Evolutionary conservation across 2,888 invertebrate genomes (phyloP).

Genomic region (Spisula subtruncata): DNA sequence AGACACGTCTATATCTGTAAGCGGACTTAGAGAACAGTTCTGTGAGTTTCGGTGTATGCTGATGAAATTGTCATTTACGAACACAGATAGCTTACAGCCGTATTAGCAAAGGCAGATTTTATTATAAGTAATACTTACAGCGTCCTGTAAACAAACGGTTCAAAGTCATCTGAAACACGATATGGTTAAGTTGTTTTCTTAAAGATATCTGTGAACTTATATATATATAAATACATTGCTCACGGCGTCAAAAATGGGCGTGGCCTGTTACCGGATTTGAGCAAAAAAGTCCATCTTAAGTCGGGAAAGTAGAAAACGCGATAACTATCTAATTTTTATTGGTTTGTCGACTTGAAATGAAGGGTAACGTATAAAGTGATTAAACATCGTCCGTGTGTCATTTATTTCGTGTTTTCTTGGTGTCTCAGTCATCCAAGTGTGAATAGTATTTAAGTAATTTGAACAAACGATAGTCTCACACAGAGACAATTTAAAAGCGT

Average conservation of each 20-base stretch:
- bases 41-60: neutral
- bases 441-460: slow-evolving; percentile 35
- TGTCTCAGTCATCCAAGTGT: slow-evolving; percentile 35
- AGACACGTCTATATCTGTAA: neutral
- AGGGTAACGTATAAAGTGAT: slow-evolving; percentile 47
- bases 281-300: slow-evolving; percentile 14
- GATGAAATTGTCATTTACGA: slow-evolving; percentile 12
- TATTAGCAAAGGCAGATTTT: neutral
- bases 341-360: slow-evolving; percentile 36
- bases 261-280: slow-evolving; percentile 34
- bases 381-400: slow-evolving; percentile 4
- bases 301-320: slow-evolving; percentile 41
- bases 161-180: neutral
- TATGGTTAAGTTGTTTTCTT: neutral
- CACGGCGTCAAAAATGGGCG: slow-evolving; percentile 46
- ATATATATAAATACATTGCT: too few relatives aligned
- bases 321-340: slow-evolving; percentile 51
- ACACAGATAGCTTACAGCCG: neutral
- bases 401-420: slow-evolving; percentile 27
- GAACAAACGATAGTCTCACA: neutral
- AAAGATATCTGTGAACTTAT: neutral
- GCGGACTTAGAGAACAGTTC: neutral
- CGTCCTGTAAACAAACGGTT: neutral
- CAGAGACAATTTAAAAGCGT: slow-evolving; percentile 33
- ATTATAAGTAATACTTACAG: neutral